Evolutionary conservation across 2,888 invertebrate species (phyloP).

Genomic region (Phortica okadai): DNA sequence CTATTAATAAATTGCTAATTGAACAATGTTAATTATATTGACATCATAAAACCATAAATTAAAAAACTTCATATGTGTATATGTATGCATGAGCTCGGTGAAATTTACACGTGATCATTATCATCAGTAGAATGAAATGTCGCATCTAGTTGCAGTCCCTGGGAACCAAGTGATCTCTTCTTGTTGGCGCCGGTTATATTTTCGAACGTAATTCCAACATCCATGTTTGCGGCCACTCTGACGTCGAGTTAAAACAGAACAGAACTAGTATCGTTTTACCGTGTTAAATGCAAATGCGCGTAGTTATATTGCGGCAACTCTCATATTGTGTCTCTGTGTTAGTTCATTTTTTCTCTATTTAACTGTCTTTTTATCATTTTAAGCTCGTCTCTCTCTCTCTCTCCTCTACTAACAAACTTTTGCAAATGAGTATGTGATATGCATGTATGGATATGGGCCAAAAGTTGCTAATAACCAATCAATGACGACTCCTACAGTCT

Average conservation of each 20-base stretch:
- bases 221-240: slow-evolving; percentile 43
- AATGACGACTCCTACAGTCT: background rate
- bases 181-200: slow-evolving; percentile 42
- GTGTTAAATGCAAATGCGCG: slow-evolving; percentile 34
- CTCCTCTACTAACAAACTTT: background rate
- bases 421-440: slow-evolving; percentile 19
- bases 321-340: slow-evolving; percentile 23
- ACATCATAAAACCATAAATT: no score
- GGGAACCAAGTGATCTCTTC: slow-evolving; percentile 47
- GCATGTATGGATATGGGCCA: slow-evolving; percentile 6
- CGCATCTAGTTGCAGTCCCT: slow-evolving; percentile 31
- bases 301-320: no score
- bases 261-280: slow-evolving; percentile 38
- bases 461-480: background rate
- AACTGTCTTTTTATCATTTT: slow-evolving; percentile 4
- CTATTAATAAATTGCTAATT: no score
- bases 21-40: no score
- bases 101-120: slow-evolving; percentile 11
- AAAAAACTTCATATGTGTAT: no score
- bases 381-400: background rate
- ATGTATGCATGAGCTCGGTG: background rate
- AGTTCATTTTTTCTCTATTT: slow-evolving; percentile 27
- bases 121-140: background rate
- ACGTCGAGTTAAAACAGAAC: slow-evolving; percentile 40
- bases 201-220: slow-evolving; percentile 45